These are phyloP conservation scores for Leptopterna dolabrata DNA, from an alignment of 2,888 invertebrate genomes.

Conservation along the genomic window DNA sequence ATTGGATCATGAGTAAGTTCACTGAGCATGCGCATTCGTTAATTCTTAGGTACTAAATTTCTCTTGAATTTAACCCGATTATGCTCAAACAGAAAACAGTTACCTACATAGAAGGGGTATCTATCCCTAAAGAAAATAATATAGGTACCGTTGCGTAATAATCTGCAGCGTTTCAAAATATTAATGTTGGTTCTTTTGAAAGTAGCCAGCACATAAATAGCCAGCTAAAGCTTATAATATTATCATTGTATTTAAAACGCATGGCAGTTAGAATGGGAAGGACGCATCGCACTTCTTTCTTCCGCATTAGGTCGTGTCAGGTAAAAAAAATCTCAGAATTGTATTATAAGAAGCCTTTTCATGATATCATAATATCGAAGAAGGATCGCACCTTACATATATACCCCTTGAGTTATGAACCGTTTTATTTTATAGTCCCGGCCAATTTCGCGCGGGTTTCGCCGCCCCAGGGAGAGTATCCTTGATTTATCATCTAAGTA, in stretches of 20 bases:
- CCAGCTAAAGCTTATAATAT: background rate
- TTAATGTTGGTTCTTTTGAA: no score
- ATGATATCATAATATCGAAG: background rate
- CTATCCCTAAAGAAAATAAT: no score
- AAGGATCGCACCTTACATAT: background rate
- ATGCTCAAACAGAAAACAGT: no score
- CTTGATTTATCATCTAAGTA: background rate
- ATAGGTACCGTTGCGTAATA: no score
- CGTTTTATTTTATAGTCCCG: slow-evolving; percentile 6
- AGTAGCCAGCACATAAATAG: background rate
- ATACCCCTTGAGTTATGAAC: background rate
- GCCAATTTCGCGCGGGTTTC: slow-evolving; percentile 6
- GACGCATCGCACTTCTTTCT: background rate
- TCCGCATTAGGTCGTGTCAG: background rate
- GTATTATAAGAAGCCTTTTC: background rate
- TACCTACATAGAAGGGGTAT: no score
- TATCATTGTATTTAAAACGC: background rate
- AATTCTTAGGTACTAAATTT: no score
- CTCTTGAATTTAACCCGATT: no score
- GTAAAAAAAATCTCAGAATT: background rate
- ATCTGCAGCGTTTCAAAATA: no score
- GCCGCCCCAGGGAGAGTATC: background rate
- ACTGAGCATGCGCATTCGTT: no score
- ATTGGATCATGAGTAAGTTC: no score
- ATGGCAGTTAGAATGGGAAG: background rate